phyloP scores from a whole-genome alignment of 2,888 invertebrate genomes.

The Blera fallax region DNA sequence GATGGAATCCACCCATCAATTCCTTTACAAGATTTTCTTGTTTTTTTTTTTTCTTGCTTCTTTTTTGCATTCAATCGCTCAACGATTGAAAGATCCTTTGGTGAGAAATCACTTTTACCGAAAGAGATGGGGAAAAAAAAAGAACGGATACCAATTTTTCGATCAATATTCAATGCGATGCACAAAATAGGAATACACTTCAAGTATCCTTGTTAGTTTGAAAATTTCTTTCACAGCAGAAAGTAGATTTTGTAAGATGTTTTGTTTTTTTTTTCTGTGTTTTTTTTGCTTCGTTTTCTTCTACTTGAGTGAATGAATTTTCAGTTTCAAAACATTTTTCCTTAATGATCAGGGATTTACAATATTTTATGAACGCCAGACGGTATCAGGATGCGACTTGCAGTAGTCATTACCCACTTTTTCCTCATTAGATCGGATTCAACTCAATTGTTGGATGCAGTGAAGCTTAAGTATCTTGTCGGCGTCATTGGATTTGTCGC shows the following conservation, averaged over 20 bases:
- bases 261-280: too few species aligned
- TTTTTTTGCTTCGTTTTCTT: slow-evolving; percentile 5
- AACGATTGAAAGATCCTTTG: slow-evolving; percentile 61
- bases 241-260: slow-evolving; percentile 38
- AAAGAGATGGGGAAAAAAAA: background rate
- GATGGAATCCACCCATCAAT: slow-evolving; percentile 41
- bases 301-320: slow-evolving; percentile 16
- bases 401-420: slow-evolving; percentile 59
- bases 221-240: slow-evolving; percentile 21
- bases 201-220: slow-evolving; percentile 61
- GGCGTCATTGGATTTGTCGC: background rate
- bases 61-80: slow-evolving; percentile 31
- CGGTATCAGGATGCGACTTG: slow-evolving; percentile 28
- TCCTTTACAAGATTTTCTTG: slow-evolving; percentile 49
- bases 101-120: slow-evolving; percentile 60
- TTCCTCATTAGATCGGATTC: slow-evolving; percentile 56
- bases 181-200: slow-evolving; percentile 53
- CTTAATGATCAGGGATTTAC: slow-evolving; percentile 63
- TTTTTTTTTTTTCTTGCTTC: slow-evolving; percentile 1
- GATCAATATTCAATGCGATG: slow-evolving; percentile 62
- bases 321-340: slow-evolving; percentile 22
- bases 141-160: slow-evolving; percentile 49
- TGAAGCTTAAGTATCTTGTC: background rate
- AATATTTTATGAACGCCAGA: slow-evolving; percentile 45
- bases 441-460: slow-evolving; percentile 15